Evolutionary conservation across 1,140 invertebrate genomes (phyloP).

Genomic region (Drosophila sucinea): DNA sequence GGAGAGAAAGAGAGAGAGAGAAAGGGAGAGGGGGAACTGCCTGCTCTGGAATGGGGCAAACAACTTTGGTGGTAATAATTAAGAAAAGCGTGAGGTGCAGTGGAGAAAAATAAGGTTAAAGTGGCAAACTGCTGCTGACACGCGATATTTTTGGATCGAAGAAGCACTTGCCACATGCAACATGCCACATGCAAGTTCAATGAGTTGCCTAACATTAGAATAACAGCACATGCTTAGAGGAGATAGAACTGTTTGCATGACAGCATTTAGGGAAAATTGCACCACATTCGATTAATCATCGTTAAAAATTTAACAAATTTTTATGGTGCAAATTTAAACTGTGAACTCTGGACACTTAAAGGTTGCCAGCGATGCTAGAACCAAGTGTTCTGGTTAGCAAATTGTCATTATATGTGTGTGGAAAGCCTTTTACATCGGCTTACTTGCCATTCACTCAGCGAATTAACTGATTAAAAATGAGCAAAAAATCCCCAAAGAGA

Average conservation of each 20-base stretch:
- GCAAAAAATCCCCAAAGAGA: background rate
- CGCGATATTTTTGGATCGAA: background rate
- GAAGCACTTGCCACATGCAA: slow-evolving; percentile 10
- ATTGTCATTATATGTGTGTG: background rate
- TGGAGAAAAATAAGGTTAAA: slow-evolving; percentile 28
- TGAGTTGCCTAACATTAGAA: slow-evolving; percentile 1
- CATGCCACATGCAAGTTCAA: slow-evolving; percentile 17
- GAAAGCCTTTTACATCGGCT: background rate
- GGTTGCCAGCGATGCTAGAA: background rate
- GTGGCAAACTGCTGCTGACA: slow-evolving; percentile 5
- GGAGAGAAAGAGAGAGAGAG: background rate
- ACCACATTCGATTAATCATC: background rate
- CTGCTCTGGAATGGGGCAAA: background rate
- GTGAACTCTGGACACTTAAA: background rate
- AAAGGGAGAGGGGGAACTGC: background rate
- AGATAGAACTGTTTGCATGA: slow-evolving; percentile 2
- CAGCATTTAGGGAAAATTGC: slow-evolving; percentile 1
- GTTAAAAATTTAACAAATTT: background rate
- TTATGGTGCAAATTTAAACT: background rate
- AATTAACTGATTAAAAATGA: slow-evolving; percentile 14
- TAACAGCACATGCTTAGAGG: background rate
- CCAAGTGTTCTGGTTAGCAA: background rate
- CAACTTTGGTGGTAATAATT: slow-evolving; percentile 6
- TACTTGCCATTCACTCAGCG: background rate
- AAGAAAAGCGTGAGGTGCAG: slow-evolving; percentile 21